Evolutionary conservation across 1,140 invertebrate genomes (phyloP).

Genomic region (Zaprionus africanus): DNA sequence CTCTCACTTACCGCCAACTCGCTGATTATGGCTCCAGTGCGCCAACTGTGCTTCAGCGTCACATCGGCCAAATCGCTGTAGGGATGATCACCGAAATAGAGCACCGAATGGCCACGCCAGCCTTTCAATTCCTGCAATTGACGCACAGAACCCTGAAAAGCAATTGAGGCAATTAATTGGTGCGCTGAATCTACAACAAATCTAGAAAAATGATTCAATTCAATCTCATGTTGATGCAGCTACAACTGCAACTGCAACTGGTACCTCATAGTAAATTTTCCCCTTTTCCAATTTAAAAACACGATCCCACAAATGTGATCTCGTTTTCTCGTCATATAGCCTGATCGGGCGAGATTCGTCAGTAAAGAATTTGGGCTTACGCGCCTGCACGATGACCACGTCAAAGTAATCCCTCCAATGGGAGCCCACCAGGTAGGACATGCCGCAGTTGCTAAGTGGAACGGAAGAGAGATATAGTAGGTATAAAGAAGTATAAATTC

Average conservation of each 20-base stretch:
- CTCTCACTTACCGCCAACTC: conserved; percentile 90
- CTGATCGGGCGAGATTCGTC: conserved; percentile 95
- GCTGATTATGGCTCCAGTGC: conserved; percentile 98
- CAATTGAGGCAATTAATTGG: background rate
- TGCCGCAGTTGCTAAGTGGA: conserved; percentile 92
- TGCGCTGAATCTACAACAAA: background rate
- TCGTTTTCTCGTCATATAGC: conserved; percentile 92
- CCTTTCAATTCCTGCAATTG: conserved; percentile 96
- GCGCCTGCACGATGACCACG: conserved; percentile 96
- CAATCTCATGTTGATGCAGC: background rate
- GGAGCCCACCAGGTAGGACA: conserved; percentile 94
- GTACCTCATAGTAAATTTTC: conserved; percentile 95
- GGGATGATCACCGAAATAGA: conserved; percentile 99
- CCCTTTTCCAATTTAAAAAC: conserved; percentile 95
- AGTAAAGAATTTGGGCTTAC: conserved; percentile 98
- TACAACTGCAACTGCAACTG: background rate
- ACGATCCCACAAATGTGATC: conserved; percentile 95
- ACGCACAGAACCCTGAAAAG: conserved; percentile 93
- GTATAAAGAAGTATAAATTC: background rate
- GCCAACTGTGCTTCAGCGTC: conserved; percentile 97
- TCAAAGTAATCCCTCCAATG: conserved; percentile 97
- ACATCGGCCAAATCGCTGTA: conserved; percentile 99
- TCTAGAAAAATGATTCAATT: background rate
- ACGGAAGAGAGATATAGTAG: background rate
- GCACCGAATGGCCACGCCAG: conserved; percentile 95